Percentiles rank a stretch among this genome's conserved stretches.
These are phyloP conservation scores for Leucophora obtusa DNA, from an alignment of 2,888 invertebrate species.

Conservation along the genomic window DNA sequence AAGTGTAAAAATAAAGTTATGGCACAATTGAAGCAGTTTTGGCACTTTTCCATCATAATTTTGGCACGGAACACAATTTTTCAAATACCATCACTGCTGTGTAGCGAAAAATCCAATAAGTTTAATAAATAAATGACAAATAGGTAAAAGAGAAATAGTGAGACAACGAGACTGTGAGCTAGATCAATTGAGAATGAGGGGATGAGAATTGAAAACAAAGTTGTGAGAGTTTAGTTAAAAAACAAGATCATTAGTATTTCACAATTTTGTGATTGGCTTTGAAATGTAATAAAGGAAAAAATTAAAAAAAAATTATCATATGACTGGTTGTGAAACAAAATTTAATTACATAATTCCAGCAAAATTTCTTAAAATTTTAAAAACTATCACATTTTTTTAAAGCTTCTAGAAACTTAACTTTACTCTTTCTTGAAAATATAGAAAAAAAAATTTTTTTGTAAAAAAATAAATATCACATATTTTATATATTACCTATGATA, in stretches of 20 bases:
- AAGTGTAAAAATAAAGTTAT: too few species aligned
- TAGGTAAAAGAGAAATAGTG: neutral
- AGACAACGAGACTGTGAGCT: neutral
- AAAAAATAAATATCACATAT: too few species aligned
- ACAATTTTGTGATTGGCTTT: constrained; percentile 47
- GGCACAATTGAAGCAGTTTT: too few species aligned
- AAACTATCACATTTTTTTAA: neutral
- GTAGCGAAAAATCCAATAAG: constrained; percentile 1
- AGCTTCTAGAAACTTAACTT: too few species aligned
- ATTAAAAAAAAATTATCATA: neutral
- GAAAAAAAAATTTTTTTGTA: neutral
- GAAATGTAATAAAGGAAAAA: neutral
- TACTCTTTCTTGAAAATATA: too few species aligned
- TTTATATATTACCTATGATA: too few species aligned
- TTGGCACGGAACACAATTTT: too few species aligned
- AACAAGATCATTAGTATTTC: constrained; percentile 44
- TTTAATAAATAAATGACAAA: constrained; percentile 2
- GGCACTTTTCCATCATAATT: too few species aligned
- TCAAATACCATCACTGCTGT: too few species aligned
- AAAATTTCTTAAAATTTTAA: too few species aligned
- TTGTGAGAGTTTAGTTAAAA: neutral
- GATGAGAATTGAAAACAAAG: constrained; percentile 8
- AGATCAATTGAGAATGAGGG: neutral
- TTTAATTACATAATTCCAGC: neutral
- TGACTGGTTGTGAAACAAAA: neutral